These are phyloP conservation scores for Hypercompe scribonia DNA, from an alignment of 2,888 invertebrate species.

Conservation along the genomic window DNA sequence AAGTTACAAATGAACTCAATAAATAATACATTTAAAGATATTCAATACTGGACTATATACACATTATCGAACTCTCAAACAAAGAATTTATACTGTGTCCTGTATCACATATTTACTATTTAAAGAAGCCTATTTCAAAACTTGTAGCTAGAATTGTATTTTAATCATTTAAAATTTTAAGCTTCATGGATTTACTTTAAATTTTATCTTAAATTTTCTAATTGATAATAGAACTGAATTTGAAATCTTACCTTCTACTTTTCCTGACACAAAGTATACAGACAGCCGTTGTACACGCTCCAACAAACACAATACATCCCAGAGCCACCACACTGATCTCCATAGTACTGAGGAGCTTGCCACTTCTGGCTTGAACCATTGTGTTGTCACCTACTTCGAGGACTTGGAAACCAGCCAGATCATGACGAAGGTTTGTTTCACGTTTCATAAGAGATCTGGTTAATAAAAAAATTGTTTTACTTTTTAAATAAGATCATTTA, in stretches of 20 bases:
- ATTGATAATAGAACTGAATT: not conserved
- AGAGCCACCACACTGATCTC: conserved; percentile 93
- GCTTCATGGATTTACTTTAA: too few relatives aligned
- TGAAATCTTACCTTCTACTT: conserved; percentile 83
- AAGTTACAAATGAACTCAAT: not conserved
- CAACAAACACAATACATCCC: conserved; percentile 93
- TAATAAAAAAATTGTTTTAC: not conserved
- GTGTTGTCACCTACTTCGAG: conserved; percentile 87
- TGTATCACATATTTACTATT: not conserved
- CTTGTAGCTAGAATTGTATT: not conserved
- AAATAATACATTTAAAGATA: not conserved
- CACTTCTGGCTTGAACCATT: conserved; percentile 73
- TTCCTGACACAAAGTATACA: conserved; percentile 91
- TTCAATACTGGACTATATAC: too few relatives aligned
- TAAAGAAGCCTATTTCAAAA: not conserved
- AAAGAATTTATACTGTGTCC: not conserved
- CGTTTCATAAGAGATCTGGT: conserved; percentile 88
- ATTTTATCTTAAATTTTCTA: not conserved
- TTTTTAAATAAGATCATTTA: not conserved
- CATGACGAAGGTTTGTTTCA: conserved; percentile 87
- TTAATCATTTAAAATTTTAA: not conserved
- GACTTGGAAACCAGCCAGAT: conserved; percentile 89
- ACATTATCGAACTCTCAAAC: too few relatives aligned
- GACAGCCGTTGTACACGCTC: conserved; percentile 92
- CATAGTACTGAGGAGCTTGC: conserved; percentile 87